Conservation (phyloP, 2,797 vertebrate genomes). For the Limnodromus scolopaceus region DNA sequence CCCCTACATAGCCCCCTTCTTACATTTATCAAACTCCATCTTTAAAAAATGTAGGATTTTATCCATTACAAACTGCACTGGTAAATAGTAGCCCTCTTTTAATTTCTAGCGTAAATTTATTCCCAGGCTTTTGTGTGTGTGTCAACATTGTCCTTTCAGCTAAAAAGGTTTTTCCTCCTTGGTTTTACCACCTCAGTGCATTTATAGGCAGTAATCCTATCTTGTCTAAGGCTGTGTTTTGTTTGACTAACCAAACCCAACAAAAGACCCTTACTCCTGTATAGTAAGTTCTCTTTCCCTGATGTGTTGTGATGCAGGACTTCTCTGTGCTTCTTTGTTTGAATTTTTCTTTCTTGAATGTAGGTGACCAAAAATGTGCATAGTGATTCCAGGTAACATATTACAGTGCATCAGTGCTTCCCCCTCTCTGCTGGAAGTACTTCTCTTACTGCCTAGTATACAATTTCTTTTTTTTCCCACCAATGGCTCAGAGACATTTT, state of each 20-base stretch:
- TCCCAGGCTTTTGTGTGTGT: not conserved
- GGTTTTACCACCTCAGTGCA: not conserved
- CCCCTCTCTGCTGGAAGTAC: not conserved
- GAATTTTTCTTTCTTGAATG: not conserved
- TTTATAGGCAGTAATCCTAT: not conserved
- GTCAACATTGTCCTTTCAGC: not conserved
- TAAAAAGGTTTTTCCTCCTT: not conserved
- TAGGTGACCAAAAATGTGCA: not conserved
- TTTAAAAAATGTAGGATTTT: not conserved
- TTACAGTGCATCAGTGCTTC: not conserved
- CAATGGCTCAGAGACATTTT: not conserved
- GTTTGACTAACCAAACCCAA: not conserved
- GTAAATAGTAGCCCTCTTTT: not conserved
- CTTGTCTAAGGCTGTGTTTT: not conserved
- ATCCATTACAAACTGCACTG: not conserved
- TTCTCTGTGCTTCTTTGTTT: not conserved
- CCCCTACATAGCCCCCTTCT: not conserved
- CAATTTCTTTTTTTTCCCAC: fast-evolving
- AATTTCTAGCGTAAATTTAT: not conserved
- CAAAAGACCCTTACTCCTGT: not conserved
- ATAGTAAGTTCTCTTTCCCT: not conserved
- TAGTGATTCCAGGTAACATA: not conserved
- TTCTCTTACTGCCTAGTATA: not conserved
- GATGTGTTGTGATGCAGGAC: not conserved
- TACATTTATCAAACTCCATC: not conserved